A percentile compares a stretch with the other conserved stretches of the same genome.
Evolutionary conservation across 2,113 vertebrate genomes (phyloP).

Genomic region (Prochilodus magdalenae): DNA sequence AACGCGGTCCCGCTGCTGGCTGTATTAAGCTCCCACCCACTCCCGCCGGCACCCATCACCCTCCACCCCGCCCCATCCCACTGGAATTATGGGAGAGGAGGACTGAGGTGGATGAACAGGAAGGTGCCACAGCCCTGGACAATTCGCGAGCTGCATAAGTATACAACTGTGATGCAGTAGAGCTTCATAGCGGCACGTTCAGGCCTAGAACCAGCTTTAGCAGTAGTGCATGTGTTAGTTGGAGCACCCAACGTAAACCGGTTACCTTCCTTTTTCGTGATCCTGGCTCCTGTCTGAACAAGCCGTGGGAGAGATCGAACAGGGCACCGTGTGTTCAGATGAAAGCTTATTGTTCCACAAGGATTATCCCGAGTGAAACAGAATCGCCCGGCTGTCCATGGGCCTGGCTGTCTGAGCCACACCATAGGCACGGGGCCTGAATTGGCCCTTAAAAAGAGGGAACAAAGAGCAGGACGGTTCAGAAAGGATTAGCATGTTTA

Average conservation of each 20-base stretch:
- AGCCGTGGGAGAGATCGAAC: not conserved
- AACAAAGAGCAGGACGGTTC: conserved; percentile 51
- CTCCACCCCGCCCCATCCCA: not conserved
- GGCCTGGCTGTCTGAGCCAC: not conserved
- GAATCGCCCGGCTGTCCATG: not conserved
- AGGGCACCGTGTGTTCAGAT: not conserved
- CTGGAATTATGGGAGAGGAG: conserved; percentile 2
- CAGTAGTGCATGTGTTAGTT: not conserved
- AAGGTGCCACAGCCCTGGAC: not conserved
- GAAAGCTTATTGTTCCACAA: not conserved
- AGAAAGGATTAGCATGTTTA: conserved; percentile 56
- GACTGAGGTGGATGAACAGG: not conserved
- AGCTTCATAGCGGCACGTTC: conserved; percentile 17
- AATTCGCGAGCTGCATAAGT: not conserved
- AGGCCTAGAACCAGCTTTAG: not conserved
- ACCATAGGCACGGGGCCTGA: not conserved
- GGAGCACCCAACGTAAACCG: not conserved
- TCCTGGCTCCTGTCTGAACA: not conserved
- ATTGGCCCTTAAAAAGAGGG: conserved; percentile 11
- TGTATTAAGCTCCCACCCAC: not conserved
- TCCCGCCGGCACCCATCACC: not conserved
- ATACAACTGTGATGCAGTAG: conserved; percentile 23
- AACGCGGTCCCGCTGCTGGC: not conserved
- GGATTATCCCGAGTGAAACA: conserved; percentile 1
- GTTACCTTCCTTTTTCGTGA: not conserved